Conservation (phyloP, 2,797 vertebrate genomes). For the Sebastolobus altivelis region DNA sequence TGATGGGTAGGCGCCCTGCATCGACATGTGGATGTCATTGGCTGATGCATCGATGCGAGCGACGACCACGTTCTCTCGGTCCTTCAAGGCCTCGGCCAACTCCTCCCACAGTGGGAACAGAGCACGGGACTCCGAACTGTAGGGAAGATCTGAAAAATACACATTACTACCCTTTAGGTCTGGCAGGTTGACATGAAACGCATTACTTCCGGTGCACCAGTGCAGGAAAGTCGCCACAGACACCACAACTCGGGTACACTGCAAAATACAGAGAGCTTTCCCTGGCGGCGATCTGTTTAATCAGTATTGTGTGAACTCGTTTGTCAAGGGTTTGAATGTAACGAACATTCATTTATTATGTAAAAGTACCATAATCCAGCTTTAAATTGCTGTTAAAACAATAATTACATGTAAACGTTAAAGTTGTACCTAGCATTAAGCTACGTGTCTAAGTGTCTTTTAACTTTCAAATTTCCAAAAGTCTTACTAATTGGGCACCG, state of each 20-base stretch:
- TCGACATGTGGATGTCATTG: constrained; percentile 87
- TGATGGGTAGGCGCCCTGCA: constrained; percentile 80
- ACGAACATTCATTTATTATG: background rate
- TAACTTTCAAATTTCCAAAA: background rate
- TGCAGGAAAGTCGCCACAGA: background rate
- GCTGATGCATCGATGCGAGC: constrained; percentile 91
- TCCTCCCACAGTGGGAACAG: constrained; percentile 90
- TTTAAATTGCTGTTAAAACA: background rate
- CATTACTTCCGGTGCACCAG: background rate
- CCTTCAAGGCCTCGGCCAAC: constrained; percentile 84
- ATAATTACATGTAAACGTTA: accelerated
- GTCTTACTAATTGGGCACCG: no score
- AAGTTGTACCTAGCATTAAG: background rate
- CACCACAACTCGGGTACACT: background rate
- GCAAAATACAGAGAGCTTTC: background rate
- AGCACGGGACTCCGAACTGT: constrained; percentile 83
- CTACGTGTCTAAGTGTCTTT: background rate
- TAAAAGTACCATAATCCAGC: background rate
- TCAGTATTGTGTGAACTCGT: background rate
- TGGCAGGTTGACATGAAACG: no score
- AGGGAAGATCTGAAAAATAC: constrained; percentile 87
- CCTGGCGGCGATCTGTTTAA: accelerated
- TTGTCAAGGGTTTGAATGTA: background rate
- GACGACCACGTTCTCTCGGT: constrained; percentile 82
- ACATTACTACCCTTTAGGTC: background rate